phyloP scores from a whole-genome alignment of 2,888 invertebrate genomes.

The Eristalinus sepulchralis region DNA sequence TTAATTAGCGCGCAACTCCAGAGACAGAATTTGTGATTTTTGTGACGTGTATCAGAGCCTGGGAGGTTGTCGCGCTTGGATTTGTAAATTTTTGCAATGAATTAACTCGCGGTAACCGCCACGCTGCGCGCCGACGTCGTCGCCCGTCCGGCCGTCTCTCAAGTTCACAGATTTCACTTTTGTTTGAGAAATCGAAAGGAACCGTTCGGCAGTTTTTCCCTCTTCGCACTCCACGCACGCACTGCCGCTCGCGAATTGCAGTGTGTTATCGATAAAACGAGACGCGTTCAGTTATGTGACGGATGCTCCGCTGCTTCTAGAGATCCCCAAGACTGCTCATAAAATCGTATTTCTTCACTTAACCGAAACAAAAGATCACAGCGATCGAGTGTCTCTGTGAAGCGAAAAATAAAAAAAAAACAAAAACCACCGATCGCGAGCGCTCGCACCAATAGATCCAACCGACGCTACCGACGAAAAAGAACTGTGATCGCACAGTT shows the following conservation, averaged over 20 bases:
- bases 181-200: constrained; percentile 69
- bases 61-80: neutral
- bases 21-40: neutral
- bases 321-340: constrained; percentile 18
- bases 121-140: neutral
- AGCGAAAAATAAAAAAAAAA: constrained; percentile 15
- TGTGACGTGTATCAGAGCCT: too few species aligned
- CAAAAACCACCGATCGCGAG: constrained; percentile 63
- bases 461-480: constrained; percentile 69
- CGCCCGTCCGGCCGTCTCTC: constrained; percentile 24
- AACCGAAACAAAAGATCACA: neutral
- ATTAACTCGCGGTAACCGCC: neutral
- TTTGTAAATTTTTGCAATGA: neutral
- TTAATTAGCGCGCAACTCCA: constrained; percentile 16
- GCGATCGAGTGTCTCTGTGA: constrained; percentile 18
- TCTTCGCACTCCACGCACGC: neutral
- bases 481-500: constrained; percentile 61
- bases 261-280: constrained; percentile 53
- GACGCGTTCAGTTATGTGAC: constrained; percentile 14
- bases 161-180: constrained; percentile 71
- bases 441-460: constrained; percentile 61
- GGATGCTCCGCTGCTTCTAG: constrained; percentile 20
- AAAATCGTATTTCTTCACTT: constrained; percentile 16
- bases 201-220: constrained; percentile 44
- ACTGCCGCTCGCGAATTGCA: constrained; percentile 12